Base-by-base conservation (phyloP, 1,140 invertebrate species). In the Aphelenchoides besseyi region DNA sequence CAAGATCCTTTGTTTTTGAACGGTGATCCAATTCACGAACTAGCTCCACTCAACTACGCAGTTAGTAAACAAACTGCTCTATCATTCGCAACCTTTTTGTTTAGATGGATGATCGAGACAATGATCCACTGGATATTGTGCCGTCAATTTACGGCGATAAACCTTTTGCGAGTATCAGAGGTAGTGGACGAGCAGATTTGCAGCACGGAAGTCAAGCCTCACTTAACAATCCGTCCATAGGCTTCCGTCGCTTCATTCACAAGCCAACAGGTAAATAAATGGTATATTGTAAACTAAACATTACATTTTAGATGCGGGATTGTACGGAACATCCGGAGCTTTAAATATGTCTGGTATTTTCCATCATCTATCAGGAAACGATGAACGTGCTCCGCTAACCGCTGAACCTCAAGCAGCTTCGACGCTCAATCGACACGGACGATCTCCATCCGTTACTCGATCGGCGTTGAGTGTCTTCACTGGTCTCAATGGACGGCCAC, bases 1-100 rank as follows among this genome's bases (percentile, higher is more conserved):
- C 63, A 66, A 53, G 63, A 66, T 2, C 63, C 63, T 0, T 32
- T 66, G 33, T 66, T 66, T 32, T 29, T 66, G 63, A 29, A 37
- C 16, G 30, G 36, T 23, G 63, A 66, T 35, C 63, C 63, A 28
- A 33, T 66, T 18, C 12, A 37, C 16, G 63, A 66, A 37, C 32
- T 66, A 1, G 16, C 63, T 16, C 63, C 63, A 0, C 16, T 66
- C 12, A 66, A 66, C 48, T 66, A 66, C 63, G 12, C 63, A 23
- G 5, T 48, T 12, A 48, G 41, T 48, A 12, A 48, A 48, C 23
- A 16, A 23, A 48, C 23, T 48, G 41, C 30, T 52, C n/a, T n/a
- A n/a, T n/a, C n/a, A n/a, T n/a, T n/a, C n/a, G n/a, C n/a, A n/a
- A n/a, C n/a, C n/a, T 1, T 61, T 30, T 18, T 1, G 16, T 30